phyloP scores from a whole-genome alignment of 2,888 invertebrate species.

The Coecobrya sp. region DNA sequence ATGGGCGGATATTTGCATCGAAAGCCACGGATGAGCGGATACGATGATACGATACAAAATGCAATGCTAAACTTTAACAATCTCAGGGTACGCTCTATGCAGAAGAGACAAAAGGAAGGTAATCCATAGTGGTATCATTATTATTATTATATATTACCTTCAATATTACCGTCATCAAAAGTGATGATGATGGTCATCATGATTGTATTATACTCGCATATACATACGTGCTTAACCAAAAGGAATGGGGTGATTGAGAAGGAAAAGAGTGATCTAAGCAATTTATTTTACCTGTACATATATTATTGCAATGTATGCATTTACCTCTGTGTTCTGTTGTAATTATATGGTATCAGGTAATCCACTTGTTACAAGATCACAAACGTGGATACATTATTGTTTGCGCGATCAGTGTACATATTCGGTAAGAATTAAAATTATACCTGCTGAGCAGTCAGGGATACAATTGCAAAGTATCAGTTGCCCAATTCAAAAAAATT shows the following conservation, averaged over 20 bases:
- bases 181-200: slow-evolving; percentile 16
- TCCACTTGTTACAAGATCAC: neutral
- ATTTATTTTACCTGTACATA: slow-evolving; percentile 71
- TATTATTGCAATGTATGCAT: slow-evolving; percentile 61
- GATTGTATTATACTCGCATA: neutral
- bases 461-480: neutral
- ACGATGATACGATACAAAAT: neutral
- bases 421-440: slow-evolving; percentile 56
- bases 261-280: slow-evolving; percentile 63
- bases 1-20: slow-evolving; percentile 79
- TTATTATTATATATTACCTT: slow-evolving; percentile 32
- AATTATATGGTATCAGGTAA: neutral
- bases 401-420: neutral
- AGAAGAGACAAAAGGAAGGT: neutral
- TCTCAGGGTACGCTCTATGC: neutral
- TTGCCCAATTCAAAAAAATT: neutral
- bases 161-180: slow-evolving; percentile 56
- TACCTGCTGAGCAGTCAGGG: slow-evolving; percentile 49
- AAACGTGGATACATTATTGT: neutral
- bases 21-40: slow-evolving; percentile 64
- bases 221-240: slow-evolving; percentile 37
- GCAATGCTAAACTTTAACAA: slow-evolving; percentile 10
- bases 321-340: too few relatives aligned
- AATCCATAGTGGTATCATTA: slow-evolving; percentile 34
- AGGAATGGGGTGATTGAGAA: slow-evolving; percentile 59